Percentiles rank a stretch among this genome's conserved stretches.
Evolutionary conservation across 2,113 vertebrate genomes (phyloP).

Genomic region (Aplodontia rufa): DNA sequence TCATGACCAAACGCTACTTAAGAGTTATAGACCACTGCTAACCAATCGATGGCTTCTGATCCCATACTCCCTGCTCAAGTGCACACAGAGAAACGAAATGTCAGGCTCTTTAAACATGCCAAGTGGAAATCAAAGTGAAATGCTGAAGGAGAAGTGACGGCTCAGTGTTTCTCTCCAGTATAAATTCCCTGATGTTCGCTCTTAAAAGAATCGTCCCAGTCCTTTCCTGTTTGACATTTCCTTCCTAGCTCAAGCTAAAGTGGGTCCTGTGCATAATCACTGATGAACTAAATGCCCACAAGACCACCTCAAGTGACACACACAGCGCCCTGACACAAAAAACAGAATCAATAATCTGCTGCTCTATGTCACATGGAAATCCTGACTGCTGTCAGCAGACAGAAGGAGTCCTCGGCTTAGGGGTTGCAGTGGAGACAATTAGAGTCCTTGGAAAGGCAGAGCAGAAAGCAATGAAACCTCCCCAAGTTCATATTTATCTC

Average conservation of each 20-base stretch:
- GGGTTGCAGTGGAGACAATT: slow-evolving; percentile 51
- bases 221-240: slow-evolving; percentile 51
- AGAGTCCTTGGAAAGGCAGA: slow-evolving; percentile 48
- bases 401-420: slow-evolving; percentile 1
- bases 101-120: slow-evolving; percentile 72
- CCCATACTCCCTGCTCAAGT: slow-evolving; percentile 61
- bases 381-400: slow-evolving; percentile 62
- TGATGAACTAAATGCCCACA: slow-evolving; percentile 61
- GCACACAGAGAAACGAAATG: slow-evolving; percentile 65
- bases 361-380: slow-evolving; percentile 67
- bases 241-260: slow-evolving; percentile 34
- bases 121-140: slow-evolving; percentile 65
- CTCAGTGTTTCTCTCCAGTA: slow-evolving; percentile 33
- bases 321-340: slow-evolving; percentile 57
- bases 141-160: slow-evolving; percentile 48
- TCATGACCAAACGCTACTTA: slow-evolving; percentile 48
- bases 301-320: slow-evolving; percentile 59
- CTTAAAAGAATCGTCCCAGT: slow-evolving; percentile 33
- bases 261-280: slow-evolving; percentile 60
- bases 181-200: not conserved
- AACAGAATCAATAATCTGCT: slow-evolving; percentile 56
- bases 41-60: slow-evolving; percentile 59
- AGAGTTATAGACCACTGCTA: slow-evolving; percentile 55
- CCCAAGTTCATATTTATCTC: slow-evolving; percentile 51
- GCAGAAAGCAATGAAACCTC: slow-evolving; percentile 63